Evolutionary conservation across 1,140 invertebrate genomes (phyloP), one percentile per base, ranked within the genome.

Genomic region (Lordiphosa clarofinis): DNA sequence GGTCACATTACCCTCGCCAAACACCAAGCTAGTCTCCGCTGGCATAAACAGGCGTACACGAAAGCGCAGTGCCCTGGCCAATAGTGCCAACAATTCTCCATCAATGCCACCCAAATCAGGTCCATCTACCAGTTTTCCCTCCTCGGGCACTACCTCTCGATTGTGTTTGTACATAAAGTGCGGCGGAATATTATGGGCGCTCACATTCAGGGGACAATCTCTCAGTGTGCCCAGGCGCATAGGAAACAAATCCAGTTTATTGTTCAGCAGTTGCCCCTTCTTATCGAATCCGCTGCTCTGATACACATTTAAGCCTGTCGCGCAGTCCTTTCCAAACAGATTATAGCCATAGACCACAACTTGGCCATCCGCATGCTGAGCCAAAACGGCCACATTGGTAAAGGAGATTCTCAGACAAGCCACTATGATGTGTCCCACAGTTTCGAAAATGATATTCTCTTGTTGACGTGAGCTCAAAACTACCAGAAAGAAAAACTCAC

Each of bases 321-420:
- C 10, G 42, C 75, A 81, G 3, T 58, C 36, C 11, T 7, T 4
- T 10, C 55, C 35, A 39, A 74, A 81, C 13, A 81, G 24, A 7
- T 48, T 49, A 49, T 81, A 71, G 0, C 40, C 44, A 24, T 72
- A 81, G 4, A 59, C 35, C 0, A 8, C 4, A 1, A 81, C 46
- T n/a, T 46, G 10, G 8, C 66, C 75, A 11, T 56, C 11, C 10
- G 13, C 11, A 3, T 28, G 13, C 12, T 67, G 66, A 0, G 48
- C 31, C 49, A 81, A 39, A 35, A 81, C 70, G 12, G 68, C 56
- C n/a, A 81, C 71, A 28, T 81, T 81, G 38, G 67, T 33, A 3
- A 81, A 12, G 3, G 13, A 19, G 7, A 12, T 31, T 1, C 0
- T 3, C 0, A 81, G 53, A 4, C 58, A 49, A 7, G 12, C 33